Base-by-base conservation (phyloP, 2,797 vertebrate species). In the Nannoperca obscura region DNA sequence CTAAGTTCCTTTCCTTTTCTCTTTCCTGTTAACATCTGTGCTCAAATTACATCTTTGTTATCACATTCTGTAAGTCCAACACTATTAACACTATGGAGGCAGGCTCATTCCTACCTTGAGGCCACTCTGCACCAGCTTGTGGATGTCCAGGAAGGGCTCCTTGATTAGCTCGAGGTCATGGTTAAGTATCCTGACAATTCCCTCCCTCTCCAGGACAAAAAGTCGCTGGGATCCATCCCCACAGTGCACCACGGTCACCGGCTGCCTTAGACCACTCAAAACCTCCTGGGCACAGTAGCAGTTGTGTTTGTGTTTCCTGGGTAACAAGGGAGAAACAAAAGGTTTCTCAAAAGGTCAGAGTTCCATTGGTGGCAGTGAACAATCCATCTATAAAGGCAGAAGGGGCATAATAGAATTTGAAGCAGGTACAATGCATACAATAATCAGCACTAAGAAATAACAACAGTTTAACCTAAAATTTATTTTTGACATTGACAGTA, bases 231-330 rank as follows among this genome's bases (percentile, higher is more conserved):
- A 99, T 89, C 97, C 97, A 69, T 99, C 98, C 57, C 97, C 97
- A 71, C 97, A 97, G 58, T 99, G 96, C 58, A 97, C 93, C 73
- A 97, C 96, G n/a, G 96, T 95, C 62, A 97, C 94, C 9, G 98
- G 97, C 94, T 98, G 97, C 78, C 96, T 95, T 53, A 99, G 94
- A 81, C 97, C 97, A 79, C 96, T 97, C 88, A 97, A 94, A 89
- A 99, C 94, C 93, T 99, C 98, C 90, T 98, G 97, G 84, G 96
- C 93, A 86, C 98, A 99, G 95, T 97, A 99, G 95, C 98, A 99
- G 94, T 96, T 99, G 96, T 98, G 98, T 94, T 99, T 99, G 95
- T 98, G 97, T 93, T 99, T 99, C 95, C 98, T 99, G 95, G 90
- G 88, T 64, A 80, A 93, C 81, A 77, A 65, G 77, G 59, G 71